Evolutionary conservation across 2,888 invertebrate genomes (phyloP).

Genomic region (Acanthosepion pharaonis): DNA sequence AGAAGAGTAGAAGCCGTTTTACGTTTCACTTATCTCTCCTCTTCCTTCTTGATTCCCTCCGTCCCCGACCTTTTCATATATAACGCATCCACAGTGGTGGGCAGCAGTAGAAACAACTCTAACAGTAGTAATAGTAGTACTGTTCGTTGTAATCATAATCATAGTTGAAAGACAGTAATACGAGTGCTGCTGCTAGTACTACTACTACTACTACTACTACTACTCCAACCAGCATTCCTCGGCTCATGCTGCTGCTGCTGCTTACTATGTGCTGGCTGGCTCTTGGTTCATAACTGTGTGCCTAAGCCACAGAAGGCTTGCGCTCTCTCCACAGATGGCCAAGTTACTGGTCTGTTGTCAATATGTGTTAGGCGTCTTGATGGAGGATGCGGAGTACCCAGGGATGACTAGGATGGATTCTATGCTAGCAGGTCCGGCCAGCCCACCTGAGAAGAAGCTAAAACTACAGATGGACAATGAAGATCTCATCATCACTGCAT

Average conservation of each 20-base stretch:
- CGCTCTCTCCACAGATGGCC: constrained; percentile 47
- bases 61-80: neutral
- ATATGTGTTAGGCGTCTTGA: constrained; percentile 46
- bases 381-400: constrained; percentile 46
- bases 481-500: constrained; percentile 44
- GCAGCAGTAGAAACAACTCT: neutral
- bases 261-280: neutral
- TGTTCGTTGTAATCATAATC: neutral
- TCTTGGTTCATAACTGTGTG: neutral
- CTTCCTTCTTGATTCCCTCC: no score
- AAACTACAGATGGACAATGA: constrained; percentile 47
- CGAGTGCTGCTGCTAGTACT: neutral
- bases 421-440: constrained; percentile 45
- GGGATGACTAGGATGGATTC: constrained; percentile 45
- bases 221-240: neutral
- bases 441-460: constrained; percentile 48
- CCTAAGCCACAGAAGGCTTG: constrained; percentile 16
- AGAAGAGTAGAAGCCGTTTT: neutral
- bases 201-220: neutral
- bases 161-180: neutral
- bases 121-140: neutral
- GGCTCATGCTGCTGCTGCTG: neutral
- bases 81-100: neutral
- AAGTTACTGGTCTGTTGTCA: constrained; percentile 48
- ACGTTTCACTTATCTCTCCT: neutral